Conservation (phyloP, 2,888 invertebrate genomes). For the Achlya flavicornis region DNA sequence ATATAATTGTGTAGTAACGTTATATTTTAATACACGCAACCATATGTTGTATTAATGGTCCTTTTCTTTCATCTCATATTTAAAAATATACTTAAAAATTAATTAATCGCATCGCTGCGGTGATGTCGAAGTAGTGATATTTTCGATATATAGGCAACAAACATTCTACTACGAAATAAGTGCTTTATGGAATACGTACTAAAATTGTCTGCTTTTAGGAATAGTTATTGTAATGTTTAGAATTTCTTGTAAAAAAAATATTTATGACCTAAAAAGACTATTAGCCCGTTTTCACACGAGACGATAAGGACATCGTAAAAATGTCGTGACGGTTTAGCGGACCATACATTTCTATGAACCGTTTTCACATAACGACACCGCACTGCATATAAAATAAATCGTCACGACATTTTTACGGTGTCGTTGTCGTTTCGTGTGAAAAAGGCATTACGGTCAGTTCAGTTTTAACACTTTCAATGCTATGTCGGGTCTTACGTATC, state of each 20-base stretch:
- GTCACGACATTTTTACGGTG: too few species aligned
- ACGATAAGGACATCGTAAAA: too few species aligned
- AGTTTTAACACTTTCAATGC: background rate
- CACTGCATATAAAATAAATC: too few species aligned
- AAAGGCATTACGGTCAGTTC: background rate
- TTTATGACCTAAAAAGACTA: background rate
- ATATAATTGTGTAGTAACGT: slow-evolving; percentile 2
- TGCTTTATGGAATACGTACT: background rate
- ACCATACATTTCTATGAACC: too few species aligned
- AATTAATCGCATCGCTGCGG: too few species aligned
- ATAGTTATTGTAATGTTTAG: background rate
- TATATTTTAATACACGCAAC: background rate
- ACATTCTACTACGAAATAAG: background rate
- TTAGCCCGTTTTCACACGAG: too few species aligned
- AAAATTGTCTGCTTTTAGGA: background rate
- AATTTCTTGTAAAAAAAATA: background rate
- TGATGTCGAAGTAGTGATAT: too few species aligned
- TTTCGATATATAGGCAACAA: background rate
- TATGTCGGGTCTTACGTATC: too few species aligned
- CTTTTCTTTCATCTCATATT: background rate
- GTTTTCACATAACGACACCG: too few species aligned
- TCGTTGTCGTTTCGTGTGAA: too few species aligned
- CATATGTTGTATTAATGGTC: background rate
- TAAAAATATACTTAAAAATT: background rate
- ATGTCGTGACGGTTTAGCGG: too few species aligned